A percentile compares a stretch with the other conserved stretches of the same genome.
Conservation (phyloP, 2,113 vertebrate genomes). For the Cyprinodon variegatus region DNA sequence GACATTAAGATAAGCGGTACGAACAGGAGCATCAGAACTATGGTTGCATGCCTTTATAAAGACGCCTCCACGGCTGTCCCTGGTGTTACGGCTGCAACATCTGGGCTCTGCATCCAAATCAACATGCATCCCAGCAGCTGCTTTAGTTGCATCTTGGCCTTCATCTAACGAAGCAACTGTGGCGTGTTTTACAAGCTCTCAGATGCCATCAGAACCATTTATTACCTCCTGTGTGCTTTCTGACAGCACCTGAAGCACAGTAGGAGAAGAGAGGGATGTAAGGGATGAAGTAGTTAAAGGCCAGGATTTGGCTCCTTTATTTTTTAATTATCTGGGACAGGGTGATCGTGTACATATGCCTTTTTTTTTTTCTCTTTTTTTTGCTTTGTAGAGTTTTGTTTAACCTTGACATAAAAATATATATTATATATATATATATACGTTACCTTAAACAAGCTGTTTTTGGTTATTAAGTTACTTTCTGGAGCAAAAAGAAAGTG, state of each 20-base stretch:
- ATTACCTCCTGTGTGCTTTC: constrained; percentile 76
- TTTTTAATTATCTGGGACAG: constrained; percentile 55
- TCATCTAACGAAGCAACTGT: constrained; percentile 67
- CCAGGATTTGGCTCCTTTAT: constrained; percentile 43
- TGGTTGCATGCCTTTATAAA: constrained; percentile 83
- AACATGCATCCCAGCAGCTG: constrained; percentile 72
- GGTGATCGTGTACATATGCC: constrained; percentile 90
- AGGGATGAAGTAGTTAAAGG: constrained; percentile 56
- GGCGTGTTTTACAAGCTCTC: constrained; percentile 60
- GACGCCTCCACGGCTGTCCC: constrained; percentile 73
- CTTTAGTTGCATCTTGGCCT: constrained; percentile 69
- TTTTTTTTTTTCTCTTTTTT: constrained; percentile 85
- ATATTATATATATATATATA: constrained; percentile 82
- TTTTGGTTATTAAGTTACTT: constrained; percentile 82
- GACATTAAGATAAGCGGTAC: constrained; percentile 69
- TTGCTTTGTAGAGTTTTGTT: constrained; percentile 79
- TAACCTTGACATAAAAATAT: constrained; percentile 79
- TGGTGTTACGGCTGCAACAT: constrained; percentile 47
- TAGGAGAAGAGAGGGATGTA: constrained; percentile 36
- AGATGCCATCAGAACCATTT: constrained; percentile 76
- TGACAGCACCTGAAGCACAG: constrained; percentile 43
- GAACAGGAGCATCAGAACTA: constrained; percentile 69
- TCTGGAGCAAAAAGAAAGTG: constrained; percentile 73
- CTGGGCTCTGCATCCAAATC: constrained; percentile 47
- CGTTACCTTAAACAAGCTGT: constrained; percentile 83